Evolutionary conservation across 2,113 vertebrate species (phyloP).

Genomic region (Aldabrachelys gigantea): DNA sequence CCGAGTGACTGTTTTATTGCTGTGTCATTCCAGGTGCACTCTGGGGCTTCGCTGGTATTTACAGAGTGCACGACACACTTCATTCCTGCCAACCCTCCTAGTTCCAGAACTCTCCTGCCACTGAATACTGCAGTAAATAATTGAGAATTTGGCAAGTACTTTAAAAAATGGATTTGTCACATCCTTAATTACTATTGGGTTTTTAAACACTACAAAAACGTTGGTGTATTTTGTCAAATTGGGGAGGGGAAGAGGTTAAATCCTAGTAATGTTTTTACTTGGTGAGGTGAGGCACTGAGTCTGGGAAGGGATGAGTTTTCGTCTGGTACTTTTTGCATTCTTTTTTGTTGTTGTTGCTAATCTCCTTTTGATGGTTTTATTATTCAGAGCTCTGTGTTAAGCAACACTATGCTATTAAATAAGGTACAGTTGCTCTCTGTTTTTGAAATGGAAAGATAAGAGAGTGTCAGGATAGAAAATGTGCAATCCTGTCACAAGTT

Average conservation of each 20-base stretch:
- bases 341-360: background rate
- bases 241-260: background rate
- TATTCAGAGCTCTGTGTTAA: conserved; percentile 7
- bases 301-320: conserved; percentile 23
- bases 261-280: background rate
- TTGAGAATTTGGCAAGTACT: background rate
- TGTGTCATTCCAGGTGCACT: background rate
- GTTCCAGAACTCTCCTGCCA: background rate
- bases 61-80: background rate
- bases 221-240: background rate
- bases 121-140: background rate
- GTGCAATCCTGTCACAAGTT: background rate
- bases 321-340: background rate
- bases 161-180: background rate
- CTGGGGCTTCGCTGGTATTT: background rate
- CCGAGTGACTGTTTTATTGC: accelerated
- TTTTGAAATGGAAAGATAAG: conserved; percentile 1
- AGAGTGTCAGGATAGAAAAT: background rate
- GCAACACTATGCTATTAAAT: background rate
- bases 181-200: background rate
- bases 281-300: background rate
- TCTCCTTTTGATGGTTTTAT: background rate
- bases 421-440: background rate
- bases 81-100: background rate
- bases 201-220: background rate